Base-by-base conservation (phyloP, 2,888 invertebrate genomes). In the Diarsia dahlii region DNA sequence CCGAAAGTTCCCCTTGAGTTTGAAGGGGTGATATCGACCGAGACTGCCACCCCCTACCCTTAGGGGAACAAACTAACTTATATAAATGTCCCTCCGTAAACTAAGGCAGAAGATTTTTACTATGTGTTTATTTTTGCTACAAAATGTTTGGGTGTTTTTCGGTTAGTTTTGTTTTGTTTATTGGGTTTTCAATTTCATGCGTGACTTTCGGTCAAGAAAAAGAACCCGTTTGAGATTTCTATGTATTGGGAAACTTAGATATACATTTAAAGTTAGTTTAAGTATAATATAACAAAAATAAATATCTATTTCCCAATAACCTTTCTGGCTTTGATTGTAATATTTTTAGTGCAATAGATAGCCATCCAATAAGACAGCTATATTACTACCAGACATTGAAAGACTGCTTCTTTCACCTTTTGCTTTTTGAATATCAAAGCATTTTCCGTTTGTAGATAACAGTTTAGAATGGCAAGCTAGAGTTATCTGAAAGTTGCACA, bases 11-110 rank as follows among this genome's bases (percentile, higher is more conserved):
- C 84, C 79, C 76, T 78, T 69, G 46, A 76, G 73, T 87, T 76
- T 77, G 77, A 80, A 84, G 86, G 88, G 89, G 64, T 81, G 84
- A 34, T 87, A 89, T 87, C 87, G 87, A 87, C 81, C 89, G 87
- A 23, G 84, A 50, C 69, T n/a, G 54, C 79, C 64, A 45, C 77
- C 78, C 77, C 71, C 65, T 39, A 13, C 65, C 71, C 79, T 72
- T 70, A 60, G 72, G 88, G 81, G 76, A 71, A 58, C 66, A 81
- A 81, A 82, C 82, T 87, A 80, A 87, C 81, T 88, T 86, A 87
- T 74, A 86, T 78, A 82, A 84, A 87, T 86, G 82, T 72, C 78
- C 67, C 81, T 80, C 79, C 34, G 74, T 73, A 71, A 78, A 77
- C 69, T 71, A 72, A 78, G 46, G 34, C 56, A 50, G 63, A 78